Percentiles rank a stretch among this genome's conserved stretches.
These are phyloP conservation scores for Penaeus monodon DNA, from an alignment of 2,888 invertebrate species.

Conservation along the genomic window DNA sequence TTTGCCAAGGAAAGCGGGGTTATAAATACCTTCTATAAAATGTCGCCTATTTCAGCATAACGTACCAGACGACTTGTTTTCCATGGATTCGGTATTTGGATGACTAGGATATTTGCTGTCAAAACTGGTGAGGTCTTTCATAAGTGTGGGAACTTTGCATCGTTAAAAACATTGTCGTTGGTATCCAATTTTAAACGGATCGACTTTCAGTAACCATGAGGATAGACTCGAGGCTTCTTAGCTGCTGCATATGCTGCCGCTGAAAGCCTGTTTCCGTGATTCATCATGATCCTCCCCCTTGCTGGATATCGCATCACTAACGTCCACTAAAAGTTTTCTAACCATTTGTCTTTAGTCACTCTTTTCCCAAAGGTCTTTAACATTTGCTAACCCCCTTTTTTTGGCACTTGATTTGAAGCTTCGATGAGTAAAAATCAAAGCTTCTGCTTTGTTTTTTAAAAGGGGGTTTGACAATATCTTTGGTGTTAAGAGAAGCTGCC, in stretches of 20 bases:
- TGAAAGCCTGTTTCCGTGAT: neutral
- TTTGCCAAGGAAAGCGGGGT: conserved; percentile 38
- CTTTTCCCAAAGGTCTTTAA: conserved; percentile 57
- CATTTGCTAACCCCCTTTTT: conserved; percentile 40
- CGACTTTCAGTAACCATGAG: neutral
- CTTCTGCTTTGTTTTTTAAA: conserved; percentile 33
- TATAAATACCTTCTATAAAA: conserved; percentile 21
- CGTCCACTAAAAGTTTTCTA: conserved; percentile 58
- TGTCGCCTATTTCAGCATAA: conserved; percentile 22
- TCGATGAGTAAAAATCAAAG: conserved; percentile 16
- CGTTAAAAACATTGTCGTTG: neutral
- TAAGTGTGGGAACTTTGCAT: conserved; percentile 5
- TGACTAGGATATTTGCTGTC: conserved; percentile 10
- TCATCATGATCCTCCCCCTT: neutral
- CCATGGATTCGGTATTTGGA: neutral
- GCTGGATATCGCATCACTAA: conserved; percentile 16
- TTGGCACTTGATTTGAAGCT: conserved; percentile 25
- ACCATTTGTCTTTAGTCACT: conserved; percentile 60
- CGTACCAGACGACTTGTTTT: conserved; percentile 1
- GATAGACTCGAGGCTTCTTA: neutral
- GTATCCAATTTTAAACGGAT: neutral
- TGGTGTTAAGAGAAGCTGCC: conserved; percentile 39
- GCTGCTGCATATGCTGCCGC: conserved; percentile 30
- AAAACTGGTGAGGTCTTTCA: conserved; percentile 23
- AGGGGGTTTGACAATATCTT: conserved; percentile 36